Base-by-base conservation (phyloP, 2,113 vertebrate genomes). In the Chitala chitala region DNA sequence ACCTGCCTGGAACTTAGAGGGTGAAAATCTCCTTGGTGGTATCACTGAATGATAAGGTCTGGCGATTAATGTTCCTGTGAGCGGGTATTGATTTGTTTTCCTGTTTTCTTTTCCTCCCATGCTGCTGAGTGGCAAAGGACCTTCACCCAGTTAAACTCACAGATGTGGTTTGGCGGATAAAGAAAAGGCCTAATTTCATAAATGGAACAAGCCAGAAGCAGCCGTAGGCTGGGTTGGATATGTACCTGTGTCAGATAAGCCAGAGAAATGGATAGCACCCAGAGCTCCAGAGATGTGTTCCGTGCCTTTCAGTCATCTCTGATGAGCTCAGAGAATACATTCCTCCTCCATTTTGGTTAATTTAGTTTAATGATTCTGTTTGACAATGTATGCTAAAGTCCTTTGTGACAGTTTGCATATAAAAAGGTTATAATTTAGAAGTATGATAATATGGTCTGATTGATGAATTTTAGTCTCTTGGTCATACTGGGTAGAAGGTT, bases 21-120 rank as follows among this genome's bases (percentile, higher is more conserved):
- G 26, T 71, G 50, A 55, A 55, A 42, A 50, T 55, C 69, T 55
- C 51, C 10, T n/a, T 38, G 31, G 69, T 29, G 50, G 17, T n/a
- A 54, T 71, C 36, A 13, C 20, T 13, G 50, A 36, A 56, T 55
- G 69, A 71, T 55, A 54, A 36, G 69, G 69, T 56, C 69, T 71
- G 50, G 22, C 29, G 10, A 40, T 54, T 40, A 54, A 71, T 56
- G 4, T 29, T 63, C 20, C 8, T 13, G 5, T 63, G 59, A 63
- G 68, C 29, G 24, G 68, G 29, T 48, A 51, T 50, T 33, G 68
- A 50, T 54, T 54, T 71, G 51, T 71, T 71, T 54, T 63, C 31
- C 33, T 63, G 33, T 2, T 40, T 55, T 42, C 15, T 22, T n/a
- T n/a, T n/a, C n/a, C n/a, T n/a, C n/a, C 20, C 17, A 29, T 5